Conservation (phyloP, 2,888 invertebrate genomes). For the Pherbina coryleti region DNA sequence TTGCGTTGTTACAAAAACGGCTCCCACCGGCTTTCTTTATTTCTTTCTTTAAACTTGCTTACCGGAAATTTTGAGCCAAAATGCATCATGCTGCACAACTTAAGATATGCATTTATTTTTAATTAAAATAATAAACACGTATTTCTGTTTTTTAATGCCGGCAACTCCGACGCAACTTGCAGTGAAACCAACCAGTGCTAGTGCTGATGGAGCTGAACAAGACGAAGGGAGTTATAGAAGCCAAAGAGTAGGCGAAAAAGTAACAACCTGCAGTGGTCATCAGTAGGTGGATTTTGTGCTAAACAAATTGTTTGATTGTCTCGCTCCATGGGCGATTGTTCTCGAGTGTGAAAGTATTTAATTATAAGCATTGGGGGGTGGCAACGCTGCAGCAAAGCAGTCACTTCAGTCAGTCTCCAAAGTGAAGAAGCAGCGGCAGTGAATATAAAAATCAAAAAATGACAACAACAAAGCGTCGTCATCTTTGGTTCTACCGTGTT, state of each 20-base stretch:
- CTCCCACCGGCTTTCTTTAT: too few species aligned
- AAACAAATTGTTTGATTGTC: slow-evolving; percentile 36
- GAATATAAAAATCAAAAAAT: background rate
- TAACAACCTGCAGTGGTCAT: background rate
- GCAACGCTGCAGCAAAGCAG: background rate
- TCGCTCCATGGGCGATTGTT: slow-evolving; percentile 59
- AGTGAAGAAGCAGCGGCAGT: slow-evolving; percentile 14
- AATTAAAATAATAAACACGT: slow-evolving; percentile 37
- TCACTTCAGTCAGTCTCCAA: background rate
- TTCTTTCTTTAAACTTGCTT: too few species aligned
- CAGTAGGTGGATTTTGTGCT: background rate
- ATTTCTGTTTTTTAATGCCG: background rate
- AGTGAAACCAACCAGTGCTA: background rate
- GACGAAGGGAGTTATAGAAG: background rate
- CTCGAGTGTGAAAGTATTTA: slow-evolving; percentile 70
- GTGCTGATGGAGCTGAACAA: background rate
- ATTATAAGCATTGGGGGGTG: slow-evolving; percentile 65
- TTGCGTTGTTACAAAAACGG: too few species aligned
- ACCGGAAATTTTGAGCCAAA: too few species aligned
- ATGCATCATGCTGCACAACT: background rate
- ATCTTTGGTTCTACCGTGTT: background rate
- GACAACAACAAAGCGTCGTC: background rate
- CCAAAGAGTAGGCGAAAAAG: background rate
- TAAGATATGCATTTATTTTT: slow-evolving; percentile 22
- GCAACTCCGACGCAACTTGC: background rate